These are phyloP conservation scores for Protonemura montana DNA, from an alignment of 2,888 invertebrate genomes.

Conservation along the genomic window DNA sequence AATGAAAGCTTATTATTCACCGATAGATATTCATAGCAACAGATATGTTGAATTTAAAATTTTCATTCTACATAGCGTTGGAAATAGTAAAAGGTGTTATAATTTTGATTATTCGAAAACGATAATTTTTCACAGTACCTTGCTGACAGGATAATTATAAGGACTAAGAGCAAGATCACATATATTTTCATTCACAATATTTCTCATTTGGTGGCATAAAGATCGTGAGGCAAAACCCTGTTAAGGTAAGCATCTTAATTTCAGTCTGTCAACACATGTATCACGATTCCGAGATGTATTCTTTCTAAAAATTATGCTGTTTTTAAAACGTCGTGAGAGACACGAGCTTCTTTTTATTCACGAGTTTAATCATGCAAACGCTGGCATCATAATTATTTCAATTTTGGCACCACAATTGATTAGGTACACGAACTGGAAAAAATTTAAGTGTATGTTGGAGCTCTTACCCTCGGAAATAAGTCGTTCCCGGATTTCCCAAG, in stretches of 20 bases:
- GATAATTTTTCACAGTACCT: not conserved
- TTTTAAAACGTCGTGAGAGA: not conserved
- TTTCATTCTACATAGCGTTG: not conserved
- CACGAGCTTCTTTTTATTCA: not conserved
- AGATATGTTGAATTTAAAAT: not conserved
- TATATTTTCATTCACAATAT: not conserved
- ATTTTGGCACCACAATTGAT: not conserved
- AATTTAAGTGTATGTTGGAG: not conserved
- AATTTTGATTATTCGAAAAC: not conserved
- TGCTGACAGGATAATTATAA: not conserved
- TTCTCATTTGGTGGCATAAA: not conserved
- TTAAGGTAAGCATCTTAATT: not conserved
- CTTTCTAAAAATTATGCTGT: not conserved
- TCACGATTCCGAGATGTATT: not conserved
- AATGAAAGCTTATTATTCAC: not conserved
- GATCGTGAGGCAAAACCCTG: not conserved
- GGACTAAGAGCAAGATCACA: not conserved
- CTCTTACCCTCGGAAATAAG: conserved; percentile 92
- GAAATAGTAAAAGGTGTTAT: not conserved
- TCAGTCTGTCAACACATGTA: not conserved
- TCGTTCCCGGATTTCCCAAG: conserved; percentile 98
- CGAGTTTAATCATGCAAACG: conserved; percentile 19
- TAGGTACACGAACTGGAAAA: not conserved
- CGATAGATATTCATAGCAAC: not conserved
- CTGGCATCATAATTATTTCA: conserved; percentile 1